Percentiles rank a stretch among this genome's conserved stretches.
Evolutionary conservation across 1,140 invertebrate species (phyloP).

Genomic region (Episyrphus balteatus): DNA sequence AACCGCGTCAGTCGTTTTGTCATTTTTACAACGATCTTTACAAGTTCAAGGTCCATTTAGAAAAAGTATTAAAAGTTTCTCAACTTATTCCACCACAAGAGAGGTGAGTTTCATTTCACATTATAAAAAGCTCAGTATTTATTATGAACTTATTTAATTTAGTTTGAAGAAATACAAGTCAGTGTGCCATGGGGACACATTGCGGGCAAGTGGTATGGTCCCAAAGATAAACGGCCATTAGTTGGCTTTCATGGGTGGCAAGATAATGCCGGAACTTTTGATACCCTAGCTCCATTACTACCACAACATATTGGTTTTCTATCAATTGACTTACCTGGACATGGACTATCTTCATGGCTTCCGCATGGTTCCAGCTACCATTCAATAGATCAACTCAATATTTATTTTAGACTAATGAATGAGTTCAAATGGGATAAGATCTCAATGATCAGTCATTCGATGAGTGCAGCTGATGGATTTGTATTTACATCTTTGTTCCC

Average conservation of each 20-base stretch:
- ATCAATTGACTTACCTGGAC: slow-evolving; percentile 57
- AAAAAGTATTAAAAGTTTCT: too few relatives aligned
- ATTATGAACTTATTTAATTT: too few relatives aligned
- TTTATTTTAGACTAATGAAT: slow-evolving; percentile 46
- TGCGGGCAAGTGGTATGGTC: slow-evolving; percentile 58
- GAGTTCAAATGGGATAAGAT: slow-evolving; percentile 59
- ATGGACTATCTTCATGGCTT: slow-evolving; percentile 56
- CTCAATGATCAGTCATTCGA: slow-evolving; percentile 54
- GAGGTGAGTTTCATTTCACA: too few relatives aligned
- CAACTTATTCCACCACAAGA: too few relatives aligned
- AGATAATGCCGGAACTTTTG: slow-evolving; percentile 64
- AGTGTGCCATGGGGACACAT: slow-evolving; percentile 54
- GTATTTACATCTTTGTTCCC: slow-evolving; percentile 47
- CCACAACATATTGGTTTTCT: slow-evolving; percentile 46
- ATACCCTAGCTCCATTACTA: slow-evolving; percentile 51
- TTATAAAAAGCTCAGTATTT: too few relatives aligned
- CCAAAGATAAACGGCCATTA: slow-evolving; percentile 48
- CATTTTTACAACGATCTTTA: too few relatives aligned
- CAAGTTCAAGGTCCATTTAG: too few relatives aligned
- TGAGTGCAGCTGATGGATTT: slow-evolving; percentile 49
- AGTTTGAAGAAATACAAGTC: slow-evolving; percentile 52
- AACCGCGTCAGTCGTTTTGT: too few relatives aligned
- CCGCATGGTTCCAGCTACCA: slow-evolving; percentile 51
- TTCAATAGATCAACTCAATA: slow-evolving; percentile 42
- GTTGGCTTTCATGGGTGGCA: slow-evolving; percentile 65